Base-by-base conservation (phyloP, 2,113 vertebrate genomes). In the Okapia johnstoni region DNA sequence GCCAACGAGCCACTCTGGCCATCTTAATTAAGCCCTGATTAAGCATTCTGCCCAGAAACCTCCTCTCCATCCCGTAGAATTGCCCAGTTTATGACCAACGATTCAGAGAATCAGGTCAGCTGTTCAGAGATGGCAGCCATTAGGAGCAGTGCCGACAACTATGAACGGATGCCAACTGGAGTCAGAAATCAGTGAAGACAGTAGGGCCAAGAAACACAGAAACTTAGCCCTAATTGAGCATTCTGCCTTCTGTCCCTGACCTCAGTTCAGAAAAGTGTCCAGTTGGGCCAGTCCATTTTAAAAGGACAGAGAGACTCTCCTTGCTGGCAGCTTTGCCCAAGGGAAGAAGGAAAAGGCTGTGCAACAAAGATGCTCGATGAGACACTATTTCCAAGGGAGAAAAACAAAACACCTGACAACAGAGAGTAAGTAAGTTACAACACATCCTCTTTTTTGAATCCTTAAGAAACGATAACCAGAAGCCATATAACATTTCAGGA, bases 21-120 rank as follows among this genome's bases (percentile, higher is more conserved):
- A 48, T 90, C 95, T 97, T 97, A 77, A 96, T 97, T 94, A 98
- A 87, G 85, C 73, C 96, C 84, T 93, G 83, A 95, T 96, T 97
- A 96, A 96, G 61, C 43, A 95, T 95, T 97, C 95, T 96, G 73
- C 57, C 84, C 19, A 19, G 92, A 95, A 96, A 66, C 76, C 91
- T 85, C 58, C 50, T 85, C 55, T 93, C n/a, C 21, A 55, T 93
- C 94, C 81, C 54, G 60, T 73, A 89, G 92, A 89, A 84, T 16
- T 86, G 70, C 94, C 90, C 36, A 2, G 79, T 84, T 93, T n/a
- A 89, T 43, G 96, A 86, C 30, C 54, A 93, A 60, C 5, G 4
- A 96, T 46, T 70, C 95, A 96, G 87, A 90, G 92, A 96, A 88
- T 70, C 2, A 0, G 83, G 92, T 97, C 96, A 96, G 95, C 98